Base-by-base conservation (phyloP, 2,888 invertebrate genomes). In the Ctenicera cuprea region DNA sequence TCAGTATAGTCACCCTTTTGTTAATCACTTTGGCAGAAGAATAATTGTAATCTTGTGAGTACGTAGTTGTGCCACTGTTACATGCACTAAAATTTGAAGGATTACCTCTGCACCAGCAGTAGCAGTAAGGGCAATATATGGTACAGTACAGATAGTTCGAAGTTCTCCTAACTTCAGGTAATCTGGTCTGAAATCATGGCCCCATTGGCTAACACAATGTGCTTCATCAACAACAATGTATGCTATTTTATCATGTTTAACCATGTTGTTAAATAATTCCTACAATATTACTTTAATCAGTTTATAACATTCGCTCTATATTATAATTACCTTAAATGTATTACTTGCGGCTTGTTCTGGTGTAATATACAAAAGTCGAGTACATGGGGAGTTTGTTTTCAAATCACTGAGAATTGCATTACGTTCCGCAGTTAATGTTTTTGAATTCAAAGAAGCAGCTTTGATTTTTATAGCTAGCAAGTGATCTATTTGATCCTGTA, bases 131-230 rank as follows among this genome's bases (percentile, higher is more conserved):
- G 98, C 98, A 63, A 99, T 90, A 91, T 96, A 95, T 0, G 96
- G 93, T 73, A 97, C 90, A 67, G 90, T 88, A 67, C 90, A 90
- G 84, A 94, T 92, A 30, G 86, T 82, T 67, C 94, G 88, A 50
- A 96, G 87, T 9, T 87, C 84, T 0, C 97, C 97, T 22, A 99
- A 88, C 86, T 96, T 96, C 20, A 98, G 89, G 86, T 98, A 99
- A 86, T 97, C 97, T 0, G 97, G 97, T 7, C 97, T 90, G 86
- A 99, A 99, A 87, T 99, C 98, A 87, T 99, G 99, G 0, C 99
- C 99, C 99, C 99, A 99, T 82, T 99, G 95, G 82, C 97, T 97
- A 0, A 99, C 97, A 88, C 98, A 98, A 87, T 98, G 98, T 0
- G 97, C 98, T 88, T 99, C 99, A 87, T 99, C 99, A 11, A 99